Evolutionary conservation across 1,140 invertebrate genomes (phyloP), one percentile per base, ranked within the genome.

Genomic region (Brachystomella parvula): DNA sequence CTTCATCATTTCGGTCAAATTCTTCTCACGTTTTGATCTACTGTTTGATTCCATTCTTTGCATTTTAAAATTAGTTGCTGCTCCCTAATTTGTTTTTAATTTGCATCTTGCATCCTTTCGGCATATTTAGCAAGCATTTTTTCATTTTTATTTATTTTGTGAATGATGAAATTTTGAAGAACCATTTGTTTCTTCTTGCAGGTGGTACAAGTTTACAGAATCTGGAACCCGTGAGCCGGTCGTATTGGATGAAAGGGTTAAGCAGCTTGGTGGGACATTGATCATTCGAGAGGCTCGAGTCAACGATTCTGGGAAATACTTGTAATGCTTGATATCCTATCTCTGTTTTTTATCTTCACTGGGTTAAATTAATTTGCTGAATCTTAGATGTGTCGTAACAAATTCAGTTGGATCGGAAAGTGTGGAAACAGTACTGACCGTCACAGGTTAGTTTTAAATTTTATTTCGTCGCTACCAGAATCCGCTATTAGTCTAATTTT

Each of bases 331-430:
- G n/a, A n/a, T n/a, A n/a, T n/a, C n/a, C n/a, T n/a, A n/a, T n/a
- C n/a, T n/a, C n/a, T n/a, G n/a, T n/a, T n/a, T n/a, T n/a, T n/a
- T n/a, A n/a, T n/a, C n/a, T n/a, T n/a, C n/a, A n/a, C n/a, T n/a
- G n/a, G n/a, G n/a, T n/a, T n/a, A n/a, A n/a, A n/a, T n/a, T n/a
- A n/a, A n/a, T n/a, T n/a, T n/a, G n/a, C n/a, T n/a, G n/a, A n/a
- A n/a, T n/a, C n/a, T n/a, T n/a, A n/a, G n/a, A n/a, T 96, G 94
- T 76, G 90, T 94, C 66, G 92, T 95, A 0, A 93, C 92, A 75
- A 97, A 96, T 75, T 91, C 89, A 0, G 90, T 95, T 31, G 93
- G 92, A 31, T 89, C 90, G 30, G 92, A 94, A 77, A 92, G 89
- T 73, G 90, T 94, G 0, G 90, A 93, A 77, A 95, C 93, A 24